Evolutionary conservation across 2,888 invertebrate species (phyloP).

Genomic region (Oscheius sp.): DNA sequence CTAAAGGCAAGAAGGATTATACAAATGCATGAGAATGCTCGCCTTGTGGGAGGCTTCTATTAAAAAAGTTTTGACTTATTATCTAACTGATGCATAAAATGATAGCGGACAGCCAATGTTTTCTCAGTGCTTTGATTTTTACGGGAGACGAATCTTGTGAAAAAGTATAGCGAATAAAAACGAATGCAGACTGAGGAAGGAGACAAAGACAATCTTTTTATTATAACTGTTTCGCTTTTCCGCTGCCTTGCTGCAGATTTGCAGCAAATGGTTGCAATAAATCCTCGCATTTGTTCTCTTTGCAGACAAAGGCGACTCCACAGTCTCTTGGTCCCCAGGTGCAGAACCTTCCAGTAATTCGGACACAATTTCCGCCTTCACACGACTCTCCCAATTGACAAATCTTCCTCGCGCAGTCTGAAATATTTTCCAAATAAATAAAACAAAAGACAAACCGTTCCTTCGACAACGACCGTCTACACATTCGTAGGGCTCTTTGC

Average conservation of each 20-base stretch:
- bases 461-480: conserved; percentile 59
- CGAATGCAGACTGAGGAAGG: not conserved
- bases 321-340: conserved; percentile 60
- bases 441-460: conserved; percentile 46
- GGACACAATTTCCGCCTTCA: conserved; percentile 61
- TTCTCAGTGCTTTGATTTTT: too few relatives aligned
- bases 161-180: not conserved
- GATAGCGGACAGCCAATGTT: too few relatives aligned
- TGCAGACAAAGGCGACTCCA: conserved; percentile 59
- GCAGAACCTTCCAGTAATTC: conserved; percentile 60
- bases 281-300: conserved; percentile 52
- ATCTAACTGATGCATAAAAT: too few relatives aligned
- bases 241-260: not conserved
- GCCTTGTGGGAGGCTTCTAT: too few relatives aligned
- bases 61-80: too few relatives aligned
- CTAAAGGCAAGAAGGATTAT: too few relatives aligned
- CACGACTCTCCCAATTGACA: conserved; percentile 66
- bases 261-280: not conserved
- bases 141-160: too few relatives aligned
- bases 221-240: not conserved
- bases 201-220: not conserved
- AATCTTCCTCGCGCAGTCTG: conserved; percentile 63
- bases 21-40: too few relatives aligned
- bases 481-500: conserved; percentile 58
- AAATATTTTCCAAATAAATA: not conserved